These are phyloP conservation scores for Coilia nasus DNA, from an alignment of 2,797 vertebrate genomes.

Conservation along the genomic window DNA sequence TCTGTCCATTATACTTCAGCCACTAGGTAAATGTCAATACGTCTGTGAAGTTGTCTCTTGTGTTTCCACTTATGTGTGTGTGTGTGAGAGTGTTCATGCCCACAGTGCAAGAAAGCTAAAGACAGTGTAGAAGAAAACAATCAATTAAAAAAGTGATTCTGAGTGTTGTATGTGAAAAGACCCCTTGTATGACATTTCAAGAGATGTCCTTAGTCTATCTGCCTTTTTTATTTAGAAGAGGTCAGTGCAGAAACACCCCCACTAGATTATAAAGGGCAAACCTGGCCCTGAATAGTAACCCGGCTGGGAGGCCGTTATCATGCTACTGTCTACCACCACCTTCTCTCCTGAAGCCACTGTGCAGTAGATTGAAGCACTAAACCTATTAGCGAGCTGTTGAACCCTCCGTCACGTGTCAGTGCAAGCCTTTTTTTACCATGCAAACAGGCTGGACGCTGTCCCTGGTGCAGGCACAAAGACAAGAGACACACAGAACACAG, in stretches of 20 bases:
- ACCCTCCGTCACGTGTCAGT: constrained; percentile 51
- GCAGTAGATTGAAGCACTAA: constrained; percentile 54
- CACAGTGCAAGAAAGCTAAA: neutral
- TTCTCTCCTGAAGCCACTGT: constrained; percentile 29
- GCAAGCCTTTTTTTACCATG: constrained; percentile 60
- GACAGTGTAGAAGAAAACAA: neutral
- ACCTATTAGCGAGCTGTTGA: constrained; percentile 64
- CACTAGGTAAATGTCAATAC: too few species aligned
- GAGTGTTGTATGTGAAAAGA: neutral
- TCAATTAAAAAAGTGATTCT: neutral
- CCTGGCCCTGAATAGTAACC: neutral
- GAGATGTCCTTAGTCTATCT: neutral
- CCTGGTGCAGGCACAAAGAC: neutral
- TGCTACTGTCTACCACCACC: neutral
- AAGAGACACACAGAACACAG: constrained; percentile 16
- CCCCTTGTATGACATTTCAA: neutral
- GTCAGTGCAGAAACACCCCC: neutral
- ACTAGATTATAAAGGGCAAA: neutral
- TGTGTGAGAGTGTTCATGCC: neutral
- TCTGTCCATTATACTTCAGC: too few species aligned
- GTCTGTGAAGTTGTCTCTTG: neutral
- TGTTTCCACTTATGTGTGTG: neutral
- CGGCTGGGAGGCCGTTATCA: neutral
- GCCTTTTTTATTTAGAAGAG: neutral
- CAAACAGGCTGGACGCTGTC: constrained; percentile 17